Evolutionary conservation across 2,113 vertebrate species (phyloP).

Genomic region (Pteronura brasiliensis): DNA sequence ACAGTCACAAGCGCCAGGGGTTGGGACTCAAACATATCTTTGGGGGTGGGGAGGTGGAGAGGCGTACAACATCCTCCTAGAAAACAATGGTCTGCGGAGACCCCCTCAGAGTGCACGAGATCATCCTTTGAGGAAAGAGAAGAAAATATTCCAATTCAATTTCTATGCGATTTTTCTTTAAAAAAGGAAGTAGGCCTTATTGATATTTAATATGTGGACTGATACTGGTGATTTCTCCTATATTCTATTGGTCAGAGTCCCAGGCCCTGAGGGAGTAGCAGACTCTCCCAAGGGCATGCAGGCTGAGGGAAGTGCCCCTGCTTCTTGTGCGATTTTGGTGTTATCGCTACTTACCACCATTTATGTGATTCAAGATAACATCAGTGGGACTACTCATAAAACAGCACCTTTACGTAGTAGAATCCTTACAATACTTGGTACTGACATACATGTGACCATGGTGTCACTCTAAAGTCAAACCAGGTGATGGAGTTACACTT

Average conservation of each 20-base stretch:
- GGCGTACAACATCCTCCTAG: neutral
- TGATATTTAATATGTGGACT: neutral
- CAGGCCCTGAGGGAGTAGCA: neutral
- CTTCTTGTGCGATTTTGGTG: neutral
- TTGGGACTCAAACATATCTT: neutral
- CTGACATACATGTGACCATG: neutral
- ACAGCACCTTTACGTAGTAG: neutral
- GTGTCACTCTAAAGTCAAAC: neutral
- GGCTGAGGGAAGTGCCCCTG: accelerated
- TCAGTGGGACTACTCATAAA: neutral
- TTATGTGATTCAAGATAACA: neutral
- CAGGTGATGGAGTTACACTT: neutral
- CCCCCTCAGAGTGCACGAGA: neutral
- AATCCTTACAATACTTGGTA: neutral
- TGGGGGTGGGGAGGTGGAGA: neutral
- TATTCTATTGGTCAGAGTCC: neutral
- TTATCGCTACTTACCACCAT: no score
- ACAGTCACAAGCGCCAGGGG: neutral
- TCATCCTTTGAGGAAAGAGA: neutral
- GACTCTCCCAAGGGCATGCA: neutral
- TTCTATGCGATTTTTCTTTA: neutral
- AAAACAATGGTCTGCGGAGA: neutral
- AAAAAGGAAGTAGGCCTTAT: neutral
- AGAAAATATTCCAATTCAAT: neutral
- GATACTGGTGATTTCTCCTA: neutral